Evolutionary conservation across 2,113 vertebrate species (phyloP), one percentile per base, ranked within the genome.

Genomic region (Salvelinus fontinalis): DNA sequence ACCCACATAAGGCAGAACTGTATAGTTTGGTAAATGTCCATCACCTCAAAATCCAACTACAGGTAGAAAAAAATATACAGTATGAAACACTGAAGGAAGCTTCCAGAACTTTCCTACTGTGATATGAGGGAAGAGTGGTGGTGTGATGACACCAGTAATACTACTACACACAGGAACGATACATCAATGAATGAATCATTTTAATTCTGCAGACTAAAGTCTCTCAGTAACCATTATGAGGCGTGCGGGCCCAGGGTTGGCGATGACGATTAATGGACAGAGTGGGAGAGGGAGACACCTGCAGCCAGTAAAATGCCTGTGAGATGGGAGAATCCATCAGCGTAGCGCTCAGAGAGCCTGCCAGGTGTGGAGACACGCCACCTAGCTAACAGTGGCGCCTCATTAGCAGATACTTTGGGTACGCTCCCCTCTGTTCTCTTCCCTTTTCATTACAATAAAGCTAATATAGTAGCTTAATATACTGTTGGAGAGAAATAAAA

Each of bases 311-410:
- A 88, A 80, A 83, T 79, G 84, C 83, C 89, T 89, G 85, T 89
- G 89, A 92, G 92, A 92, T 89, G 90, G 90, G 87, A 86, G 85
- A 89, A 93, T 93, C 87, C 91, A 93, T 93, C 92, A 93, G 83
- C 51, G 78, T 39, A 22, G 20, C 6, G n/a, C 59, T 62, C 59
- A 62, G n/a, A 62, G 20, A 62, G n/a, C 18, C 70, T 59, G 68
- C 77, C 14, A 59, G n/a, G 71, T 51, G 64, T 67, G 71, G 26
- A 78, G 75, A 81, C 24, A 68, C 75, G 18, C 62, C 72, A 24
- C 60, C 20, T 64, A 81, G 74, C 79, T 87, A 80, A 68, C 82
- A 85, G 81, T 2, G 72, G 59, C 86, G 83, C 77, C 87, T 84
- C 88, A 84, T 54, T 66, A 72, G 20, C 49, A 62, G 85, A 85